Evolutionary conservation across 2,113 vertebrate species (phyloP), one percentile per base, ranked within the genome.

Genomic region (Lasiurus borealis): DNA sequence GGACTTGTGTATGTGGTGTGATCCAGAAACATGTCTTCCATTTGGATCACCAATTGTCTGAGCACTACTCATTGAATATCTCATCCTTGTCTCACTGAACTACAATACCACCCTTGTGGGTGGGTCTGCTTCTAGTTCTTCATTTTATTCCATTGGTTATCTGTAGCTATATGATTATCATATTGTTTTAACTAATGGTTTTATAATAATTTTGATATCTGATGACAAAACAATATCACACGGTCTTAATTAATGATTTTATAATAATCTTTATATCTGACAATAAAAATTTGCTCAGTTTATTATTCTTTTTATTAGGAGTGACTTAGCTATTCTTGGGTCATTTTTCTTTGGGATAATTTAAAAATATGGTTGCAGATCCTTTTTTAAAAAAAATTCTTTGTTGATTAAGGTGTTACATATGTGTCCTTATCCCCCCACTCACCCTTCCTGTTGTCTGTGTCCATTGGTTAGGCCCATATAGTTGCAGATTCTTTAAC

Each of bases 181-280:
- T 25, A 31, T 62, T 71, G 15, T 83, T 44, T 72, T 89, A 73
- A 66, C 85, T 64, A 80, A 40, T 68, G 31, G 4, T 31, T 85
- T 71, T 93, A 75, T 86, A 85, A 36, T 92, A 72, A 72, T 72
- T 14, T 88, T 83, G 50, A 62, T 44, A 69, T 69, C 75, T 86
- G 27, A 25, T 34, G 75, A 31, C 59, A 76, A 72, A 88, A 85
- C 34, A 71, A 46, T 81, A 59, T 36, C 23, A 40, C 8, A 40
- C 40, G 23, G 11, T 83, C 46, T 52, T 84, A 57, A 71, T 94
- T n/a, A 52, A 31, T 69, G 31, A 5, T 19, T 88, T 54, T 88
- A 40, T 83, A 83, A 36, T 91, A 75, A 83, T 75, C 19, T 88
- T 84, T 46, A 54, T 64, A 72, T 78, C 69, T 88, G 29, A 29